These are phyloP conservation scores for Orientallactaga bullata DNA, from an alignment of 2,113 vertebrate genomes.

Conservation along the genomic window DNA sequence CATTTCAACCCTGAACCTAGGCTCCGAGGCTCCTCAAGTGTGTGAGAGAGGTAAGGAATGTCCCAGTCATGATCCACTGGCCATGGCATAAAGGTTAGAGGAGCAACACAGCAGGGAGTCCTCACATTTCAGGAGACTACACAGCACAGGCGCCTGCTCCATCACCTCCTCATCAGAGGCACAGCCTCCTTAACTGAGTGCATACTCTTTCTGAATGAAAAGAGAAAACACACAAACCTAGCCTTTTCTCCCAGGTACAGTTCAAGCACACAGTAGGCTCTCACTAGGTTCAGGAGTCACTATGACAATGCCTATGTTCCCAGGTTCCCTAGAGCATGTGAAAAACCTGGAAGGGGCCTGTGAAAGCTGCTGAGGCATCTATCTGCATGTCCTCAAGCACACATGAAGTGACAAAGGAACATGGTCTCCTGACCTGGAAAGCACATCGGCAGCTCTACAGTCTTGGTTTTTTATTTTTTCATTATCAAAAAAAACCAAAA, in stretches of 20 bases:
- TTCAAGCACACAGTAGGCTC: not conserved
- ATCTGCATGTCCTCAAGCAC: not conserved
- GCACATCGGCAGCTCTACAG: not conserved
- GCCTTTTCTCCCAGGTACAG: not conserved
- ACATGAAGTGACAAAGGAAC: not conserved
- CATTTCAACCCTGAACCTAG: not conserved
- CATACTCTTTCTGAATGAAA: not conserved
- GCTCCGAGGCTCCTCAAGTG: slow-evolving; percentile 23
- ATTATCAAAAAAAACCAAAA: too few relatives aligned
- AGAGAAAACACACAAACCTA: not conserved
- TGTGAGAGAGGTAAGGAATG: slow-evolving; percentile 28
- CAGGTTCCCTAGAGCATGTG: not conserved
- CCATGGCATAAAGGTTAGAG: not conserved
- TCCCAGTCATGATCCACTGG: not conserved
- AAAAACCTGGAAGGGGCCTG: not conserved
- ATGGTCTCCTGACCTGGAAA: not conserved
- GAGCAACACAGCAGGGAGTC: not conserved
- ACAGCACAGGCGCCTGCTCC: not conserved
- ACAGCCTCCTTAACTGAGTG: not conserved
- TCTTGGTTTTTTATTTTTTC: not conserved
- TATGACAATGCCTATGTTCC: accelerated
- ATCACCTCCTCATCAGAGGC: not conserved
- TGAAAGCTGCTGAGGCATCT: not conserved
- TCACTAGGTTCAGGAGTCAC: not conserved
- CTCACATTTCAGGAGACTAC: not conserved